phyloP scores from a whole-genome alignment of 2,797 vertebrate species.

The Saguinus oedipus region DNA sequence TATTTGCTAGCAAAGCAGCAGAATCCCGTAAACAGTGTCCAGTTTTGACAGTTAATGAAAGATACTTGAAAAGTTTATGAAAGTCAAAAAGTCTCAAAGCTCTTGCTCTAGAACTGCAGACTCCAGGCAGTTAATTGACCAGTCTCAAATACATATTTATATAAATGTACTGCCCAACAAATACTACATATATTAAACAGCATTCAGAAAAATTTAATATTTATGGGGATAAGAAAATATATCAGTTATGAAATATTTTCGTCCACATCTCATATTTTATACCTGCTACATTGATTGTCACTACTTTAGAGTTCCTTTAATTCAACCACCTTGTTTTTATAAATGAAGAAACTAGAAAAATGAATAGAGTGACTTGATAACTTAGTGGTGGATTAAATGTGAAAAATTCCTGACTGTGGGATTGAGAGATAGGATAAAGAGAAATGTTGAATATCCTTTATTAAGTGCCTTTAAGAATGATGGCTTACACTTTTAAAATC shows the following conservation, averaged over 20 bases:
- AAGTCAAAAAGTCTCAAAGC: neutral
- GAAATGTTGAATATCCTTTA: neutral
- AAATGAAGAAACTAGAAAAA: neutral
- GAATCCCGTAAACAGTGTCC: neutral
- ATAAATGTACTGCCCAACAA: neutral
- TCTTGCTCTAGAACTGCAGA: neutral
- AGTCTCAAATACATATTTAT: neutral
- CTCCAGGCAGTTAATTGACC: neutral
- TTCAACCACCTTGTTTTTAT: neutral
- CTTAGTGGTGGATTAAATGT: neutral
- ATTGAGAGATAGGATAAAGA: neutral
- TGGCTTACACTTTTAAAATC: neutral
- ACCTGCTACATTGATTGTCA: neutral
- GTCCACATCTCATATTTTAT: neutral
- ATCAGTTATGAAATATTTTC: neutral
- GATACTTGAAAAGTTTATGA: neutral
- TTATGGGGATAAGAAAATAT: neutral
- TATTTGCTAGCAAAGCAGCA: neutral
- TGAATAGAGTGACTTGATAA: neutral
- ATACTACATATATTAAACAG: neutral
- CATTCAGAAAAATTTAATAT: neutral
- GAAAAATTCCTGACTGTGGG: neutral
- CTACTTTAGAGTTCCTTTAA: neutral
- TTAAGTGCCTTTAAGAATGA: neutral
- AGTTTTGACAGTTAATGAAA: constrained; percentile 40